Percentiles rank a stretch among this genome's conserved stretches.
Evolutionary conservation across 53 echinoderm and acorn worm genomes (phyloP).

Genomic region (Apostichopus leukothele): DNA sequence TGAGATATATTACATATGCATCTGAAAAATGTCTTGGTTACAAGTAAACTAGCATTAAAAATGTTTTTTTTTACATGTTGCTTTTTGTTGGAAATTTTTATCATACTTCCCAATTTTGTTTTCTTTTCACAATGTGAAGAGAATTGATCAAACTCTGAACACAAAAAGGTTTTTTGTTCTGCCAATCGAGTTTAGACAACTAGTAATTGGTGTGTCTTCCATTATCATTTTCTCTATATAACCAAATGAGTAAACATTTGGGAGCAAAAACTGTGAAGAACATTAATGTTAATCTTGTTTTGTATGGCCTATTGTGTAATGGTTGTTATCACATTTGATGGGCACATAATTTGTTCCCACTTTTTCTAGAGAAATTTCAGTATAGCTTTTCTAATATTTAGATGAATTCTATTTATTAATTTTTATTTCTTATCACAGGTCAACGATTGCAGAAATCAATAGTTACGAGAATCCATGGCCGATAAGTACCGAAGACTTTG

Average conservation of each 20-base stretch:
- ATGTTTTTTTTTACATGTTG: no score
- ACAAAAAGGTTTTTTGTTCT: no score
- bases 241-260: no score
- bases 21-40: no score
- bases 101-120: no score
- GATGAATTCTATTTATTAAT: neutral
- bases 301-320: neutral
- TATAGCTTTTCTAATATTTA: neutral
- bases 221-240: no score
- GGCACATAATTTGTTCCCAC: neutral
- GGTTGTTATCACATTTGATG: neutral
- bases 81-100: no score
- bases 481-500: conserved; percentile 92
- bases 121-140: no score
- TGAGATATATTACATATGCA: neutral
- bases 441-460: conserved; percentile 90
- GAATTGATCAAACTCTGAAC: no score
- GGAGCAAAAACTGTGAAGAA: neutral
- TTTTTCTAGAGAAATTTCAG: neutral
- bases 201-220: no score
- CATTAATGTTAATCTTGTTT: neutral
- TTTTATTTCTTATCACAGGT: conserved; percentile 48
- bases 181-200: no score
- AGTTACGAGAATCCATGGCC: conserved; percentile 99
- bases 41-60: no score